Base-by-base conservation (phyloP, 2,113 vertebrate genomes). In the Seriola rivoliana region DNA sequence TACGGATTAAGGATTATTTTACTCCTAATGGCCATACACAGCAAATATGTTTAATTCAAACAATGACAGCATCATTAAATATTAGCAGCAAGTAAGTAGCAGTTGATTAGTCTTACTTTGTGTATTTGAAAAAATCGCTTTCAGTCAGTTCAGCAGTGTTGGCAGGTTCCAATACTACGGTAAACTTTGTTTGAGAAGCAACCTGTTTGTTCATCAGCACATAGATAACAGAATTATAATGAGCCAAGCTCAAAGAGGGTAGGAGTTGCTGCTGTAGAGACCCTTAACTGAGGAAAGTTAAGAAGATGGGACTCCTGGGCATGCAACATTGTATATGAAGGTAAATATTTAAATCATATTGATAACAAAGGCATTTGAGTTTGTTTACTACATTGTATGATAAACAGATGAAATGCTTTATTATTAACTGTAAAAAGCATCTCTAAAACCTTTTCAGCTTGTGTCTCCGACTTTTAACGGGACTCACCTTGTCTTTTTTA, bases 191-290 rank as follows among this genome's bases (percentile, higher is more conserved):
- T 59, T 17, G 34, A 34, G 19, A 55, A 23, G 8, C 8, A 11
- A 95, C 23, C 23, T 95, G 94, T 72, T 95, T 96, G 86, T 91
- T 93, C 48, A 92, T 63, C 87, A 93, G 82, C 57, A 92, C 85
- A 59, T 90, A 92, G 76, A 90, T 91, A 54, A 90, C 10, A 8
- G 90, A 86, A 85, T 93, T 90, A 78, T 90, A 93, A 66, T 95
- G 82, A 14, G 91, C 91, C 23, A 93, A 96, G 81, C 91, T 94
- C 23, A 23, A 23, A 95, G 88, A 55, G 19, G 7, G 19, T 7
- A 23, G 21, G 52, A 55, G 17, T 7, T 17, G 4, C 36, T 38
- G 36, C 36, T 38, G 36, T 8, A 6, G 36, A 38, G 36, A 38
- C 23, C 23, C 23, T 1, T 23, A 23, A 23, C 23, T 23, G 23